Conservation (phyloP, 35 echinoderm and acorn worm genomes). For the Patiria miniata region DNA sequence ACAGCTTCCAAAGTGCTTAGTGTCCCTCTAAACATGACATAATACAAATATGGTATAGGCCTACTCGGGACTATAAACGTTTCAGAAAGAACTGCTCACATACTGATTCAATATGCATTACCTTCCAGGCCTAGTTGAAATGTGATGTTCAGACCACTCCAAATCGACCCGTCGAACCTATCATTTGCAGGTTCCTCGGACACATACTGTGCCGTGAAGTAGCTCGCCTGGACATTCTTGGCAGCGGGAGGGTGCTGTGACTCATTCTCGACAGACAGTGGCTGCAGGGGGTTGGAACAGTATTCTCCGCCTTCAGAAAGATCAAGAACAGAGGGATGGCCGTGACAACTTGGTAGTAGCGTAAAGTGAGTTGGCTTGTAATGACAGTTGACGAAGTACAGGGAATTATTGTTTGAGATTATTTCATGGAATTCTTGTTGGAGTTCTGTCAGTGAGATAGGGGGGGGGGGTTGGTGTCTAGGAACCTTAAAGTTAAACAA, state of each 20-base stretch:
- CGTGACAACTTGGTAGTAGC: not conserved
- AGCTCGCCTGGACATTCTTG: not conserved
- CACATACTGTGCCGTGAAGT: not conserved
- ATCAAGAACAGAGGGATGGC: not conserved
- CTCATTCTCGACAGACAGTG: not conserved
- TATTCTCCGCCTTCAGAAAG: not conserved
- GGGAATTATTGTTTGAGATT: not conserved
- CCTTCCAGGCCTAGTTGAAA: conserved; percentile 3
- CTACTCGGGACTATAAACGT: too few relatives aligned
- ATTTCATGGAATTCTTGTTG: too few relatives aligned
- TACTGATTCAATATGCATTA: not conserved
- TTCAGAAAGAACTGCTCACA: not conserved
- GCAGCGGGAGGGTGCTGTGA: not conserved
- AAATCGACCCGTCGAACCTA: not conserved
- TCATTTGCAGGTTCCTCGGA: not conserved
- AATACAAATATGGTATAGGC: too few relatives aligned
- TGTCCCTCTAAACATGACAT: not conserved
- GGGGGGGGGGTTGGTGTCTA: not conserved
- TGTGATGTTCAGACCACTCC: not conserved
- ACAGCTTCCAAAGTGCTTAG: not conserved
- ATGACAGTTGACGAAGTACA: not conserved
- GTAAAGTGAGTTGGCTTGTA: not conserved
- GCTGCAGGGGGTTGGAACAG: not conserved
- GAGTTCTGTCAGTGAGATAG: too few relatives aligned
- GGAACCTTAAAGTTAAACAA: too few relatives aligned